Evolutionary conservation across 2,113 vertebrate species (phyloP).

Genomic region (Anolis sagrei): DNA sequence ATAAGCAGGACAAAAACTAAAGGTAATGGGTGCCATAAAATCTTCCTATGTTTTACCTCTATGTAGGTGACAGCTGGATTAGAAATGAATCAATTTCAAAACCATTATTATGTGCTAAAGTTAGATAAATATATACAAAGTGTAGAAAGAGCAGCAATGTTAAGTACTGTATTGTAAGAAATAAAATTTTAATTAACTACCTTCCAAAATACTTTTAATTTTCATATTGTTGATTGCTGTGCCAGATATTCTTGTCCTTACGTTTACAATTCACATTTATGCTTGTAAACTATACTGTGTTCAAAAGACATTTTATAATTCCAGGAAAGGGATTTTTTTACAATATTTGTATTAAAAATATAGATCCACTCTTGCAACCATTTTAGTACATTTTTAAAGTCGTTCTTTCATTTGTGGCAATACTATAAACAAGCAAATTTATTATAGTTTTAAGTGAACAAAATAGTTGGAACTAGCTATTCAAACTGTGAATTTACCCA

Average conservation of each 20-base stretch:
- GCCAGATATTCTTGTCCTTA: constrained; percentile 53
- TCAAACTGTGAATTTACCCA: background rate
- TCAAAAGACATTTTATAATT: background rate
- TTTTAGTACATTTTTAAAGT: constrained; percentile 41
- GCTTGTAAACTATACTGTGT: constrained; percentile 29
- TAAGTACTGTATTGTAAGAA: constrained; percentile 59
- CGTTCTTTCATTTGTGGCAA: background rate
- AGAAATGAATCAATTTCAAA: constrained; percentile 44
- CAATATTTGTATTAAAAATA: constrained; percentile 1
- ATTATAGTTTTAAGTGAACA: constrained; percentile 5
- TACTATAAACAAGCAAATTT: constrained; percentile 36
- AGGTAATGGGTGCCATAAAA: constrained; percentile 33
- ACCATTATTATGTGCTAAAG: constrained; percentile 47
- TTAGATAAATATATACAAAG: constrained; percentile 49
- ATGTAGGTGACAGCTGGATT: constrained; percentile 49
- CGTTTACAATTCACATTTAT: constrained; percentile 50
- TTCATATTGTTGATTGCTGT: constrained; percentile 58
- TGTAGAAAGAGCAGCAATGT: constrained; percentile 54
- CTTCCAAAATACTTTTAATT: constrained; percentile 62
- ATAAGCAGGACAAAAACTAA: constrained; percentile 39
- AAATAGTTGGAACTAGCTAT: constrained; percentile 13
- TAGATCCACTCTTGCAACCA: constrained; percentile 3
- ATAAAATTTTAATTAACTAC: constrained; percentile 65
- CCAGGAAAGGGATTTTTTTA: background rate
- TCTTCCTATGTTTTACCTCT: constrained; percentile 44